Evolutionary conservation across 1,140 invertebrate species (phyloP).

Genomic region (Ceratosolen solmsi): DNA sequence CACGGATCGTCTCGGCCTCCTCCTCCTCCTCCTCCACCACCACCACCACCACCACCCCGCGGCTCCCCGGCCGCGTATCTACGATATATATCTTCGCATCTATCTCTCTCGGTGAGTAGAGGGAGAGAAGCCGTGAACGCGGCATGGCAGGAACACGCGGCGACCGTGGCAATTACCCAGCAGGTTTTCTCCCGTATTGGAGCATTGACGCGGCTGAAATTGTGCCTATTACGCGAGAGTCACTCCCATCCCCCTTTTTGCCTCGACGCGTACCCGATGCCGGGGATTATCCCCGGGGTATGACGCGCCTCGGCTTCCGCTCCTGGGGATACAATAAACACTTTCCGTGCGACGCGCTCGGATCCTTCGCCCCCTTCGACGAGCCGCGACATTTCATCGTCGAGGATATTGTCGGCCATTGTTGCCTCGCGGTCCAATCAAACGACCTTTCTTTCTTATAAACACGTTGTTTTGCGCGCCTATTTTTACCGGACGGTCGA

Average conservation of each 20-base stretch:
- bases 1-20: background rate
- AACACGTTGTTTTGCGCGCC: no score
- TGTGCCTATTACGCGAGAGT: constrained; percentile 35
- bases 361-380: no score
- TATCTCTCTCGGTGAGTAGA: constrained; percentile 15
- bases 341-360: background rate
- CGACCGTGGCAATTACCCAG: constrained; percentile 24
- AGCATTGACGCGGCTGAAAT: constrained; percentile 15
- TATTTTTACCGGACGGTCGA: no score
- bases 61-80: no score
- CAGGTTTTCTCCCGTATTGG: background rate
- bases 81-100: background rate
- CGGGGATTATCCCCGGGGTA: background rate
- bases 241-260: background rate
- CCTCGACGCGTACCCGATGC: background rate
- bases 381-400: no score
- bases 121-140: constrained; percentile 11
- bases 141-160: constrained; percentile 15
- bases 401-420: no score
- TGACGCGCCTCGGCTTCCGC: no score
- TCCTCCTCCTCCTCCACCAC: background rate
- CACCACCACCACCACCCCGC: no score
- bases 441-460: no score
- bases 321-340: background rate
- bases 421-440: background rate